phyloP scores from a whole-genome alignment of 2,113 vertebrate species.

The Progne subis region DNA sequence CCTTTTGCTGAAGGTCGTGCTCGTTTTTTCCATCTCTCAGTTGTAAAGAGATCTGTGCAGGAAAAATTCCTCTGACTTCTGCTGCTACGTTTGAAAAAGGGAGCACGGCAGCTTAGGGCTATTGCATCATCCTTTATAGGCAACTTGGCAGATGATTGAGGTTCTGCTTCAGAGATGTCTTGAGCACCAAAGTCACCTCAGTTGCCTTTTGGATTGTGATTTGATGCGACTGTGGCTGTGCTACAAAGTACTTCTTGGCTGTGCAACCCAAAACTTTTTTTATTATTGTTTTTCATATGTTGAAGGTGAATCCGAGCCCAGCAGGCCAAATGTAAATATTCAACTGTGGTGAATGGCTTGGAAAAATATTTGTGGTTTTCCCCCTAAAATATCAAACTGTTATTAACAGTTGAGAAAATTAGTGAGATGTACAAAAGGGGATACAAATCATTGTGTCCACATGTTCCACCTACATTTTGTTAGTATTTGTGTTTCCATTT shows the following conservation, averaged over 20 bases:
- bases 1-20: not conserved
- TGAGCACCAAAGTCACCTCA: not conserved
- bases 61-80: not conserved
- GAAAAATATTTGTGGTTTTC: not conserved
- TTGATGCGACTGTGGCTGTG: fast-evolving
- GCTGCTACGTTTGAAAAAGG: not conserved
- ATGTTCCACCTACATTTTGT: not conserved
- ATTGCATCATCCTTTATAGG: fast-evolving
- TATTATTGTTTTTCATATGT: not conserved
- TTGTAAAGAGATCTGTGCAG: not conserved
- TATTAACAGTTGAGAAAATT: not conserved
- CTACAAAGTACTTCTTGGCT: not conserved
- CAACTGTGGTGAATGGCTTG: not conserved
- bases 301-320: not conserved
- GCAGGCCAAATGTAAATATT: not conserved
- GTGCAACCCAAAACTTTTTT: not conserved
- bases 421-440: not conserved
- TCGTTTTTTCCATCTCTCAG: not conserved
- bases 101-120: fast-evolving
- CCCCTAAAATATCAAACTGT: not conserved
- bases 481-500: not conserved
- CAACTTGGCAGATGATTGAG: not conserved
- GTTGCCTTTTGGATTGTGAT: not conserved
- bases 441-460: not conserved
- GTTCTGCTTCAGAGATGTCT: not conserved